Conservation (phyloP, 1,140 invertebrate species). For the Zaprionus davidi region DNA sequence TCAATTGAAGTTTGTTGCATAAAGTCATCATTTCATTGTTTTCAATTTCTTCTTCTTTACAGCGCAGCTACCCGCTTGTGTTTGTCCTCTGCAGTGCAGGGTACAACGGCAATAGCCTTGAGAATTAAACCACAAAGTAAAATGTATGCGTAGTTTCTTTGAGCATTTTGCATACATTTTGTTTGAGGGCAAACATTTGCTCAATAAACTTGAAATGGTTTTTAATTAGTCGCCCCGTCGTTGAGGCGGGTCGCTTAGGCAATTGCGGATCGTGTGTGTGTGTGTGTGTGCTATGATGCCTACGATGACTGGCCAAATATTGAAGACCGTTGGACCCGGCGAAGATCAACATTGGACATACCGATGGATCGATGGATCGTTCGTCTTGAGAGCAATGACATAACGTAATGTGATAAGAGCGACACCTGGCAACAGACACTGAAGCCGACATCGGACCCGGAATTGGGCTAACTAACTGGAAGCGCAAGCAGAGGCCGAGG, state of each 20-base stretch:
- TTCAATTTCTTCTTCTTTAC: not conserved
- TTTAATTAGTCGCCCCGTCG: conserved; percentile 66
- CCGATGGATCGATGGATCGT: not conserved
- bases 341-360: conserved; percentile 57
- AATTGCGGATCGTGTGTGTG: conserved; percentile 33
- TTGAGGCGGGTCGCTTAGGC: conserved; percentile 49
- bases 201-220: conserved; percentile 64
- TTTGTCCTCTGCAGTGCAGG: not conserved
- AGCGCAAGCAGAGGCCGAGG: conserved; percentile 2
- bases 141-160: conserved; percentile 49
- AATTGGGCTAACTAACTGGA: conserved; percentile 18
- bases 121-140: conserved; percentile 47
- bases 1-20: not conserved
- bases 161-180: conserved; percentile 56
- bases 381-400: conserved; percentile 58
- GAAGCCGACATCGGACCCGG: not conserved
- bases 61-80: not conserved
- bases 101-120: conserved; percentile 34
- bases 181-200: conserved; percentile 67
- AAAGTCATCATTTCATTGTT: too few species aligned
- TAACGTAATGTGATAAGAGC: conserved; percentile 27
- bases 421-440: conserved; percentile 26
- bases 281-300: conserved; percentile 8
- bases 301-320: conserved; percentile 56
- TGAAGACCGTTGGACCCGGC: conserved; percentile 35